A percentile compares a stretch with the other conserved stretches of the same genome.
Evolutionary conservation across 2,797 vertebrate genomes (phyloP).

Genomic region (Periparus ater): DNA sequence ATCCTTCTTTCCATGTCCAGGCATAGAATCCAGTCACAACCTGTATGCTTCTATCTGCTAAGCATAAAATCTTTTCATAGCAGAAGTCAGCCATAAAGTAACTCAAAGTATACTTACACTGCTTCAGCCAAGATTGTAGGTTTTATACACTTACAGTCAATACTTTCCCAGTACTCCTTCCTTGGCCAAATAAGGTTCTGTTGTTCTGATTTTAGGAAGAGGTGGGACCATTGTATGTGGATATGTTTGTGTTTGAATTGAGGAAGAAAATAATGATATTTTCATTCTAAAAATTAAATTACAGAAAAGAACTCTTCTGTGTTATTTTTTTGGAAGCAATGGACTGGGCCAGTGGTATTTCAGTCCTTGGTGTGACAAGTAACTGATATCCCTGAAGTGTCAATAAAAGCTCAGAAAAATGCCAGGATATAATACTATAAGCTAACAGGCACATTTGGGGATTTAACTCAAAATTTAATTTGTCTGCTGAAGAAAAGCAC

Average conservation of each 20-base stretch:
- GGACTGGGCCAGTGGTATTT: not conserved
- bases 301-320: not conserved
- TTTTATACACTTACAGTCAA: not conserved
- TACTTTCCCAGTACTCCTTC: not conserved
- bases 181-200: not conserved
- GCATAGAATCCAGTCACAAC: not conserved
- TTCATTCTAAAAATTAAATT: not conserved
- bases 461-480: not conserved
- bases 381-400: not conserved
- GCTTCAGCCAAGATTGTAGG: not conserved
- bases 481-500: not conserved
- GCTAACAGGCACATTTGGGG: not conserved
- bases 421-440: not conserved
- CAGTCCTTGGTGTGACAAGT: not conserved
- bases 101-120: not conserved
- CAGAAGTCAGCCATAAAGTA: not conserved
- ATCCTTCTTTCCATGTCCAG: not conserved
- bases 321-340: not conserved
- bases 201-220: not conserved
- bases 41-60: not conserved
- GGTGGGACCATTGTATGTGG: not conserved
- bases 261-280: not conserved
- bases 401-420: not conserved
- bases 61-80: not conserved
- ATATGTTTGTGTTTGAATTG: not conserved